Percentiles rank a stretch among this genome's conserved stretches.
Evolutionary conservation across 2,797 vertebrate genomes (phyloP).

Genomic region (Alauda arvensis): DNA sequence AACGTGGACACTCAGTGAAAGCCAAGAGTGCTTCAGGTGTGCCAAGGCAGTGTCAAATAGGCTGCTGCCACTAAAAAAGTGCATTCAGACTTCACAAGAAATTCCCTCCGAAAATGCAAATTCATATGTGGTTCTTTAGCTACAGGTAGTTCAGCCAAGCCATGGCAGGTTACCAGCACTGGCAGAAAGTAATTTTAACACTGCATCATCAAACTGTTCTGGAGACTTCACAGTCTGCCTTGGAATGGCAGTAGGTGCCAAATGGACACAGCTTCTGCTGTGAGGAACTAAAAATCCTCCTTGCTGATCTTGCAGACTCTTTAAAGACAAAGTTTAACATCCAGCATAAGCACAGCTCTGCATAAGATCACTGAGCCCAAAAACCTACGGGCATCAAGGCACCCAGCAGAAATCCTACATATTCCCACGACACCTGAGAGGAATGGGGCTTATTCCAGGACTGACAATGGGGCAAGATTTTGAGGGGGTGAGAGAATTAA

Average conservation of each 20-base stretch:
- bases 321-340: neutral
- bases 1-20: neutral
- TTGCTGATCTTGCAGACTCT: neutral
- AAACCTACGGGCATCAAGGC: neutral
- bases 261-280: neutral
- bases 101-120: neutral
- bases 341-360: neutral
- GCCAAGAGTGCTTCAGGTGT: neutral
- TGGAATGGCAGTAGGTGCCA: neutral
- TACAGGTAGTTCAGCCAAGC: neutral
- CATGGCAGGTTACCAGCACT: neutral
- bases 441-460: neutral
- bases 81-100: neutral
- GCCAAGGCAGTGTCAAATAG: neutral
- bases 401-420: neutral
- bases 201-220: neutral
- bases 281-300: neutral
- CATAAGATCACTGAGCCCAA: neutral
- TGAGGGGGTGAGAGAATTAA: neutral
- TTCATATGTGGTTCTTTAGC: neutral
- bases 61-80: neutral
- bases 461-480: neutral
- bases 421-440: neutral
- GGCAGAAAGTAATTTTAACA: neutral
- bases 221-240: neutral